A percentile compares a stretch with the other conserved stretches of the same genome.
Evolutionary conservation across 2,888 invertebrate species (phyloP).

Genomic region (Monochamus alternatus): DNA sequence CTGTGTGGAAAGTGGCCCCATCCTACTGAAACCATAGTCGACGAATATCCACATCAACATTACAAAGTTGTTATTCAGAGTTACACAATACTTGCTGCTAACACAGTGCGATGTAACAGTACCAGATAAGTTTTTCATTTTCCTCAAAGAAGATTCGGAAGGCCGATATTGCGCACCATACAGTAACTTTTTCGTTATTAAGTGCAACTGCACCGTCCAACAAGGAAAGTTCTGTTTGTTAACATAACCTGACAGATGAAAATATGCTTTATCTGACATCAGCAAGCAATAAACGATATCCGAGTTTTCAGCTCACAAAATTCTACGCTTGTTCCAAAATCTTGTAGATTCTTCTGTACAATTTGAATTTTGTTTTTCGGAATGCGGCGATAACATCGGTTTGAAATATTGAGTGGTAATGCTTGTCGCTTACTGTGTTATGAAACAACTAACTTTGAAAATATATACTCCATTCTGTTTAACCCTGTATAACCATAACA

Average conservation of each 20-base stretch:
- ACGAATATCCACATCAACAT: no score
- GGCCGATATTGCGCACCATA: slow-evolving; percentile 4
- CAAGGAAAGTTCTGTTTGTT: background rate
- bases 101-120: slow-evolving; percentile 3
- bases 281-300: background rate
- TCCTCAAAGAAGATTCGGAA: slow-evolving; percentile 18
- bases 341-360: background rate
- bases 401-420: no score
- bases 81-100: background rate
- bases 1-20: background rate
- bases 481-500: no score
- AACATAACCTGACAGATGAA: background rate
- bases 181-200: slow-evolving; percentile 11
- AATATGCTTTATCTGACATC: background rate
- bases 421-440: no score
- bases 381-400: no score
- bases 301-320: background rate
- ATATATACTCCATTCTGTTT: no score
- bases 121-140: background rate
- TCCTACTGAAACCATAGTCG: background rate
- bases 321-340: background rate
- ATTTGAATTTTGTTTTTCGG: background rate
- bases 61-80: background rate
- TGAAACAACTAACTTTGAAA: no score
- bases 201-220: background rate